Conservation (phyloP, 2,113 vertebrate genomes). For the Thunnus thynnus region DNA sequence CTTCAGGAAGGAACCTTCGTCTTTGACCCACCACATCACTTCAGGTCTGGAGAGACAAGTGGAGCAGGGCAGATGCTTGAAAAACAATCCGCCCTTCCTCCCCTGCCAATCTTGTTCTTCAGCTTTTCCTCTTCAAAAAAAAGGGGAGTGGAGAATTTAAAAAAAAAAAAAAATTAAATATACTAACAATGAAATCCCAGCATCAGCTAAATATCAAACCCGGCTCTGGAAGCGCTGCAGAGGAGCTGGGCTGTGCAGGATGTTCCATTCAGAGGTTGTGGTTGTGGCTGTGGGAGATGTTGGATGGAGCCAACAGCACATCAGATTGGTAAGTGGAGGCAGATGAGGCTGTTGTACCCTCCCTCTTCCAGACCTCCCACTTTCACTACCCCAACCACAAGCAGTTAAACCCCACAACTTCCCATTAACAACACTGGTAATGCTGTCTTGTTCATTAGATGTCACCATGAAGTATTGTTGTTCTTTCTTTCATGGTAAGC, state of each 20-base stretch:
- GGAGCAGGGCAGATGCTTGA: slow-evolving; percentile 50
- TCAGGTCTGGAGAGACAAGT: slow-evolving; percentile 59
- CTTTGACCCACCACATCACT: slow-evolving; percentile 49
- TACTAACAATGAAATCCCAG: slow-evolving; percentile 57
- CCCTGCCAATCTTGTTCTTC: slow-evolving; percentile 34
- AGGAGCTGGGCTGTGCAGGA: slow-evolving; percentile 59
- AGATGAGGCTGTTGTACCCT: slow-evolving; percentile 69
- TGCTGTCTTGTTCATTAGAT: slow-evolving; percentile 28
- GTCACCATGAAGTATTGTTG: slow-evolving; percentile 6
- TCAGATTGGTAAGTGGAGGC: slow-evolving; percentile 74
- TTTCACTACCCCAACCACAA: slow-evolving; percentile 67
- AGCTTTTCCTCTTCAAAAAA: slow-evolving; percentile 40
- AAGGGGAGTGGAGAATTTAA: slow-evolving; percentile 25
- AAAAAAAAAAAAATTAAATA: slow-evolving; percentile 25
- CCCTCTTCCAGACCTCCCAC: slow-evolving; percentile 72
- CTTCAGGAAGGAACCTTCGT: slow-evolving; percentile 35
- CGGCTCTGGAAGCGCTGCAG: slow-evolving; percentile 49
- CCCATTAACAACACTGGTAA: slow-evolving; percentile 56
- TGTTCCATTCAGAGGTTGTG: slow-evolving; percentile 68
- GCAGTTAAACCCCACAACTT: slow-evolving; percentile 49
- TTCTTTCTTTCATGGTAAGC: background rate
- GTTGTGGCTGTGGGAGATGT: slow-evolving; percentile 70
- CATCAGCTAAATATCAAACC: slow-evolving; percentile 75
- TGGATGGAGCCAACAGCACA: slow-evolving; percentile 60
- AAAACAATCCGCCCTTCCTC: slow-evolving; percentile 51